Evolutionary conservation across 35 echinoderm and acorn worm species (phyloP).

Genomic region (Stichopus chloronotus): DNA sequence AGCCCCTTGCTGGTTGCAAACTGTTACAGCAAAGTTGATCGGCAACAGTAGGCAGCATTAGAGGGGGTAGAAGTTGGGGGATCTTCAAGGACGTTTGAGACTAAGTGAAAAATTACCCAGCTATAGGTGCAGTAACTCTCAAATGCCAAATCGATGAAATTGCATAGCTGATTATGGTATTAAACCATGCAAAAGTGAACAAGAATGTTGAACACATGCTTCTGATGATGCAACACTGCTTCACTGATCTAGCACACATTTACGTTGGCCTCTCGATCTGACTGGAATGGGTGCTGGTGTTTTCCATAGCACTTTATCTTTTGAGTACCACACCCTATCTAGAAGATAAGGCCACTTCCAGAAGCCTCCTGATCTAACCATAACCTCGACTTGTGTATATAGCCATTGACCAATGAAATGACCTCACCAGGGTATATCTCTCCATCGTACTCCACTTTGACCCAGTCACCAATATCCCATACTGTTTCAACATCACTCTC

Average conservation of each 20-base stretch:
- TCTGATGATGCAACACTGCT: too few relatives aligned
- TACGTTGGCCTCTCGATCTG: not conserved
- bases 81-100: too few relatives aligned
- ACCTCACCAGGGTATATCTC: not conserved
- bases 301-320: constrained; percentile 15
- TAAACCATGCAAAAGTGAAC: not conserved
- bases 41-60: not conserved
- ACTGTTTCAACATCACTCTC: too few relatives aligned
- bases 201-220: too few relatives aligned
- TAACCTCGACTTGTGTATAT: not conserved
- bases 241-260: not conserved
- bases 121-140: not conserved
- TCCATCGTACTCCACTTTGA: not conserved
- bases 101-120: too few relatives aligned
- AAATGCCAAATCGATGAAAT: not conserved
- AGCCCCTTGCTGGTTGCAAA: not conserved
- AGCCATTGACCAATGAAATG: not conserved
- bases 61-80: not conserved
- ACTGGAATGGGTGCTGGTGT: not conserved
- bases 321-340: not conserved
- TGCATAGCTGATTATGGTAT: not conserved
- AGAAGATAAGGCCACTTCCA: not conserved
- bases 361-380: not conserved
- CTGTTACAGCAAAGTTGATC: not conserved
- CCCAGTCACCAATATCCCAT: constrained; percentile 2